Percentiles rank a stretch among this genome's conserved stretches.
Conservation (phyloP, 2,797 vertebrate genomes). For the Craterocephalus amniculus region DNA sequence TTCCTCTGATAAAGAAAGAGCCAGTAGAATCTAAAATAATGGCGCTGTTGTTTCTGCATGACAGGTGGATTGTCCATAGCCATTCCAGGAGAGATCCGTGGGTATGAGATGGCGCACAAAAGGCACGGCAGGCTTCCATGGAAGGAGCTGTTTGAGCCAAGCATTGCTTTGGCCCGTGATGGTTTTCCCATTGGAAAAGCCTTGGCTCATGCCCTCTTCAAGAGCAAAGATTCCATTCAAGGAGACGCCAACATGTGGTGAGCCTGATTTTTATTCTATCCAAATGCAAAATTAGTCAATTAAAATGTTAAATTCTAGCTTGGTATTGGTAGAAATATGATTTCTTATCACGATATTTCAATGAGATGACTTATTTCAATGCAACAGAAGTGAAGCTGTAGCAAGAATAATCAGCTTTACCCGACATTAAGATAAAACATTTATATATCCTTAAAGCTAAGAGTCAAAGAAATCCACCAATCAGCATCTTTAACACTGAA, state of each 20-base stretch:
- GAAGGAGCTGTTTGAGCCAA: slow-evolving; percentile 92
- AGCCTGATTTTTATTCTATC: slow-evolving; percentile 36
- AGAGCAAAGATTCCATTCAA: slow-evolving; percentile 79
- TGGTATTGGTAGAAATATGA: neutral
- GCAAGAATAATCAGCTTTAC: neutral
- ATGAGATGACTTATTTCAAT: neutral
- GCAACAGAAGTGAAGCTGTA: neutral
- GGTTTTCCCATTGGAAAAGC: slow-evolving; percentile 91
- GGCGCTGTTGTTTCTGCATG: slow-evolving; percentile 22
- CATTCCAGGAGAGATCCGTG: slow-evolving; percentile 94
- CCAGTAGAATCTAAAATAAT: slow-evolving; percentile 18
- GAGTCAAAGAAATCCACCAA: neutral
- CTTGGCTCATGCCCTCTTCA: slow-evolving; percentile 85
- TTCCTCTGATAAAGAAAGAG: neutral
- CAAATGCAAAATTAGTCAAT: neutral
- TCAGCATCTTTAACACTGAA: no score
- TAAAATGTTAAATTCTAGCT: neutral
- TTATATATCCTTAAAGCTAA: neutral
- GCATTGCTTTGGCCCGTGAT: slow-evolving; percentile 89
- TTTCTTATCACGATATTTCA: neutral
- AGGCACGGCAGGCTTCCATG: slow-evolving; percentile 92
- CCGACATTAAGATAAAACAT: neutral
- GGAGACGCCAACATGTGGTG: slow-evolving; percentile 87
- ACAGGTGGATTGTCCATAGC: slow-evolving; percentile 94
- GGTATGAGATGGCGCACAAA: slow-evolving; percentile 92